Evolutionary conservation across 1,140 invertebrate genomes (phyloP).

Genomic region (Cydia amplana): DNA sequence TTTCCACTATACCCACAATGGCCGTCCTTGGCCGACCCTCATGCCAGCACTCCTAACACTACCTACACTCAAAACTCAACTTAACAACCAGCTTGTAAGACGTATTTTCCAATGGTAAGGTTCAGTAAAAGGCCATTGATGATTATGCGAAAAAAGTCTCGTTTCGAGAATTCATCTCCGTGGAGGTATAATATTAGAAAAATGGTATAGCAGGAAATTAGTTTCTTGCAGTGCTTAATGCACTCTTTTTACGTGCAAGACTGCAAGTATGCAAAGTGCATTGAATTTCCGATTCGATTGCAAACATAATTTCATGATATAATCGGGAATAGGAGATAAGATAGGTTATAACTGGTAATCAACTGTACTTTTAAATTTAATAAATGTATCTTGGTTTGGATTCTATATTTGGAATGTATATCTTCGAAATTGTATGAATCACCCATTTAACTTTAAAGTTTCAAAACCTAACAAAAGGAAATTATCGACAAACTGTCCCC

Average conservation of each 20-base stretch:
- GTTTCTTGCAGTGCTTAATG: constrained; percentile 13
- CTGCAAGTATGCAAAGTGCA: neutral
- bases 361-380: too few relatives aligned
- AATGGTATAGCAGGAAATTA: constrained; percentile 15
- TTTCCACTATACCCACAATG: constrained; percentile 51
- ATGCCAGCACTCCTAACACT: constrained; percentile 38
- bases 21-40: constrained; percentile 70
- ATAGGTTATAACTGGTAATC: neutral
- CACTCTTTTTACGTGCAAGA: neutral
- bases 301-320: neutral
- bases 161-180: constrained; percentile 28
- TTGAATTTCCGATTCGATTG: neutral
- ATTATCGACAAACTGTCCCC: too few relatives aligned
- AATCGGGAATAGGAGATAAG: neutral
- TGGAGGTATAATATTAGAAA: constrained; percentile 8
- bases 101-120: neutral
- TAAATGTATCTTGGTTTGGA: too few relatives aligned
- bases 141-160: constrained; percentile 33
- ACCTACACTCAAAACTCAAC: constrained; percentile 37
- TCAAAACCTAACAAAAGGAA: too few relatives aligned
- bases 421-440: neutral
- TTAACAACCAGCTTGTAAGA: neutral
- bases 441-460: neutral
- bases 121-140: constrained; percentile 16
- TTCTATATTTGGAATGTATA: too few relatives aligned